These are phyloP conservation scores for Yponomeuta evonymella DNA, from an alignment of 2,888 invertebrate species.

Conservation along the genomic window DNA sequence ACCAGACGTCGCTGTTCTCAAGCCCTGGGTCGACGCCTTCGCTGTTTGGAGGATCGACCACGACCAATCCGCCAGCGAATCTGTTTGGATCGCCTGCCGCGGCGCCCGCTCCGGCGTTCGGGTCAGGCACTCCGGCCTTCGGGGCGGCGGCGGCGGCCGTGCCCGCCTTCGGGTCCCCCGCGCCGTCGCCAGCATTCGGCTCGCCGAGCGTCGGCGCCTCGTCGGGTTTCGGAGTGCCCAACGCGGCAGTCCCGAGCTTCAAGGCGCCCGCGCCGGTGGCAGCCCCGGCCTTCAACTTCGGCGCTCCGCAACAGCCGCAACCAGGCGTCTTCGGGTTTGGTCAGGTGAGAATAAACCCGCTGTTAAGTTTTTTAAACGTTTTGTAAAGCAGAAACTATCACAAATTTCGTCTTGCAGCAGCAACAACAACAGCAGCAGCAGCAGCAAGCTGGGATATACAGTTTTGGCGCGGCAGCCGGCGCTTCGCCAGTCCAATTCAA, in stretches of 20 bases:
- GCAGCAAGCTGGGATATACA: constrained; percentile 39
- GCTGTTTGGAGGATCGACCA: constrained; percentile 17
- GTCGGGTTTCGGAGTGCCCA: constrained; percentile 39
- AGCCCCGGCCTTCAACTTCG: constrained; percentile 49
- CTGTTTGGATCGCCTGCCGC: constrained; percentile 40
- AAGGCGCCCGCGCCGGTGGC: constrained; percentile 37
- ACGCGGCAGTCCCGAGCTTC: constrained; percentile 38
- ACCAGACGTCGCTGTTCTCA: constrained; percentile 40
- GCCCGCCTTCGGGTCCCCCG: constrained; percentile 28
- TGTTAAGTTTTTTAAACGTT: no score
- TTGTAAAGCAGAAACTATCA: neutral
- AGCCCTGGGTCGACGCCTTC: constrained; percentile 29
- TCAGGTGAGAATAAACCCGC: constrained; percentile 38
- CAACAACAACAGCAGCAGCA: constrained; percentile 1
- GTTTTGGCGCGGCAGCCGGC: constrained; percentile 32
- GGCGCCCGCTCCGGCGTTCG: constrained; percentile 29
- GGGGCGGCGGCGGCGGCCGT: constrained; percentile 34
- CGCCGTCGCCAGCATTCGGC: constrained; percentile 43
- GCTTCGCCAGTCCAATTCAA: constrained; percentile 48
- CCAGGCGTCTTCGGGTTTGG: constrained; percentile 52
- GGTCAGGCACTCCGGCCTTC: constrained; percentile 32
- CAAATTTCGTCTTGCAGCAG: neutral
- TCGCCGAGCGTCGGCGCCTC: constrained; percentile 40
- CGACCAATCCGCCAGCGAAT: constrained; percentile 24
- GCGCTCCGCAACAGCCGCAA: constrained; percentile 33